Evolutionary conservation across 2,113 vertebrate species (phyloP), one percentile per base, ranked within the genome.

Genomic region (Craseonycteris thonglongyai): DNA sequence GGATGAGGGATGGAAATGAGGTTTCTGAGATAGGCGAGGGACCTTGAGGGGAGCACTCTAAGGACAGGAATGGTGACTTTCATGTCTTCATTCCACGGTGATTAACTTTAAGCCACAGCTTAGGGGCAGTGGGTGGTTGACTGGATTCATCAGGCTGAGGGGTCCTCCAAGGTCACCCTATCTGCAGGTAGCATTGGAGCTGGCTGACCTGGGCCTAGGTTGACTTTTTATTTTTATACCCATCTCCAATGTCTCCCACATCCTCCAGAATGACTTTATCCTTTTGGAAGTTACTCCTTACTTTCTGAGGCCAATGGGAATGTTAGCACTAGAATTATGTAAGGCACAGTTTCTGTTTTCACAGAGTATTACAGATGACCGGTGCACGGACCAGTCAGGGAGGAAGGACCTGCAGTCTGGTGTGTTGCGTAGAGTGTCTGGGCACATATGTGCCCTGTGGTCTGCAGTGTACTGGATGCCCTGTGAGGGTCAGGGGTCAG

Each of bases 401-500:
- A 35, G 58, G 19, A 38, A 33, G 56, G n/a, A 24, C 47, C 35
- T 66, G 47, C 21, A 21, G 3, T 49, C 54, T 61, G 38, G 22
- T 54, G 16, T 13, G 12, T 82, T 74, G 56, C 38, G 58, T 6
- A 22, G 33, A 56, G 35, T 66, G 15, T 16, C 78, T 84, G 38
- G 16, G 58, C 11, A 51, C 10, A 33, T 88, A 33, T n/a, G n/a
- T n/a, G n/a, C n/a, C n/a, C n/a, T n/a, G n/a, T n/a, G n/a, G n/a
- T n/a, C n/a, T n/a, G n/a, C n/a, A n/a, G n/a, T n/a, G n/a, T 63
- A 26, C 45, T 66, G 63, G 21, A n/a, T 82, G 51, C 40, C 30
- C 81, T 91, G 66, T 30, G 49, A 78, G 40, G 75, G 49, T 79
- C 74, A 81, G 69, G 74, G 56, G 45, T 40, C 26, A 87, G 65